Evolutionary conservation across 2,113 vertebrate genomes (phyloP), one percentile per base, ranked within the genome.

Genomic region (Aythya baeri): DNA sequence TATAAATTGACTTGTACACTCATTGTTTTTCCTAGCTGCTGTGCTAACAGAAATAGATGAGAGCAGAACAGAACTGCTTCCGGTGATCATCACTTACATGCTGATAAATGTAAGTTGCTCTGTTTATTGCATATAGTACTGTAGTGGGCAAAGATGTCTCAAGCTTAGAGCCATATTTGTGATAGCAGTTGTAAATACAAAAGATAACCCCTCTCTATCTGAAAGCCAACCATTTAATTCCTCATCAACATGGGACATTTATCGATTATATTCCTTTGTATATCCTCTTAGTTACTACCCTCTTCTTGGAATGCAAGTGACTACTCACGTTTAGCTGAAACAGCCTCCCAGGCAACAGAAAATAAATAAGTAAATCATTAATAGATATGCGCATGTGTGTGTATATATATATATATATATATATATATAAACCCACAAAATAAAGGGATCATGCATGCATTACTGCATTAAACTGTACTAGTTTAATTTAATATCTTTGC

Each of bases 271-370:
- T 57, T 46, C 34, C 22, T 41, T 29, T 79, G 63, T 67, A 63
- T 32, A 36, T 2, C 3, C 21, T 25, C n/a, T 67, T 27, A 85
- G 49, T 0, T 2, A 54, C 29, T 77, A 31, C 5, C 5, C 1
- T 52, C 17, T 32, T 79, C 32, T 34, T 57, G 55, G 36, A 81
- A 58, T n/a, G 8, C 29, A 65, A 78, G 18, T 15, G 8, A 15
- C 43, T 68, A 17, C 36, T 77, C 43, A 52, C 54, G 8, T 41
- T 81, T 43, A 88, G 36, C 29, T 63, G 36, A 59, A 68, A 52
- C 18, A 13, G 61, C 17, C 72, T 77, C 15, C 14, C 17, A 54
- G 8, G 21, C 15, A 78, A 63, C 13, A 54, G 17, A 58, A 68
- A 77, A 71, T 52, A 76, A 18, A 57, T 17, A 58, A 32, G 32